phyloP scores from a whole-genome alignment of 2,113 vertebrate species.

The Choloepus hoffmanni region DNA sequence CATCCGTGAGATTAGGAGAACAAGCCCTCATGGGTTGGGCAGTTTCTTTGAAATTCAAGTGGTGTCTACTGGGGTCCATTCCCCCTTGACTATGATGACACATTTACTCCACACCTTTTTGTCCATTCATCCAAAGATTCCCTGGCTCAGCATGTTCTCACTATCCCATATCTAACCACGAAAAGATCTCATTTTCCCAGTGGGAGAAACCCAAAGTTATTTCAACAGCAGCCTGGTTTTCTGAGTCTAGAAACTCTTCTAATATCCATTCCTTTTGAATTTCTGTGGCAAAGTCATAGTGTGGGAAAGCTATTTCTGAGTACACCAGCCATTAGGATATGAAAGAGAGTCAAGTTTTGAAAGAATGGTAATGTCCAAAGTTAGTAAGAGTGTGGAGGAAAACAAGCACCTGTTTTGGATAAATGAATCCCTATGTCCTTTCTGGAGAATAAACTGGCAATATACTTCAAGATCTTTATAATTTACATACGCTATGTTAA shows the following conservation, averaged over 20 bases:
- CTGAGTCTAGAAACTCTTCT: background rate
- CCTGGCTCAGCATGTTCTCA: conserved; percentile 17
- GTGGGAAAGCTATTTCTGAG: conserved; percentile 39
- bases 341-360: conserved; percentile 37
- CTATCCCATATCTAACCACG: conserved; percentile 44
- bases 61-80: background rate
- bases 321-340: background rate
- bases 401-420: conserved; percentile 3
- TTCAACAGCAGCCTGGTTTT: conserved; percentile 57
- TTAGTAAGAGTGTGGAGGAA: conserved; percentile 5
- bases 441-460: conserved; percentile 2
- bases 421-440: conserved; percentile 50
- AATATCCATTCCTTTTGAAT: background rate
- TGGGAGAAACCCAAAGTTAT: conserved; percentile 34
- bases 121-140: background rate
- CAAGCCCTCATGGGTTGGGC: background rate
- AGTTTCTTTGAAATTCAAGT: conserved; percentile 29
- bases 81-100: background rate
- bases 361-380: conserved; percentile 41
- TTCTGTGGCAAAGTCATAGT: conserved; percentile 18
- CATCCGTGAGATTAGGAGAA: background rate
- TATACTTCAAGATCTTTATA: conserved; percentile 26
- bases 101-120: background rate
- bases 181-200: conserved; percentile 48
- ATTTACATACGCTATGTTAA: background rate